A percentile compares a stretch with the other conserved stretches of the same genome.
Evolutionary conservation across 2,797 vertebrate genomes (phyloP).

Genomic region (Acipenser transmontanus): DNA sequence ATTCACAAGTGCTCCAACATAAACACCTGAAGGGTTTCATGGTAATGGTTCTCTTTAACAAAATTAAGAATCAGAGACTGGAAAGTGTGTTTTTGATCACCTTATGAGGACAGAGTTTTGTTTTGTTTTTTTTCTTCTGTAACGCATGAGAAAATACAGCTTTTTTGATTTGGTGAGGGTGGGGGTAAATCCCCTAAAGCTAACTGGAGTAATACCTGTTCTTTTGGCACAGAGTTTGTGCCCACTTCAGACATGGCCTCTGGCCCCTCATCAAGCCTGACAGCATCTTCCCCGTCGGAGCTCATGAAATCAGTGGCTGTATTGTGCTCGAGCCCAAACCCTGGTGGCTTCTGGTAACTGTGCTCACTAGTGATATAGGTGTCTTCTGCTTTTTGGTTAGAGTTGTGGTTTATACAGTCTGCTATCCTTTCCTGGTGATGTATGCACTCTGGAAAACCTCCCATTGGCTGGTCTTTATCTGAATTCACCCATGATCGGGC

Average conservation of each 20-base stretch:
- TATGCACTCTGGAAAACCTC: conserved; percentile 45
- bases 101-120: too few species aligned
- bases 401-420: conserved; percentile 48
- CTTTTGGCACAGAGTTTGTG: conserved; percentile 45
- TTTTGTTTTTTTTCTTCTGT: too few species aligned
- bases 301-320: conserved; percentile 38
- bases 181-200: too few species aligned
- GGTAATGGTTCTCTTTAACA: too few species aligned
- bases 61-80: too few species aligned
- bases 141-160: too few species aligned
- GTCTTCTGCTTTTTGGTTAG: conserved; percentile 42
- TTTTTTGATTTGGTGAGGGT: too few species aligned
- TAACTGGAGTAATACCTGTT: conserved; percentile 31
- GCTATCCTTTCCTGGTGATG: conserved; percentile 48
- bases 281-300: conserved; percentile 52
- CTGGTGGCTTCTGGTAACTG: conserved; percentile 79
- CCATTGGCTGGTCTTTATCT: conserved; percentile 55
- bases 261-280: conserved; percentile 54
- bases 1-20: too few species aligned
- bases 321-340: conserved; percentile 45
- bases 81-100: too few species aligned
- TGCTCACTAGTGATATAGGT: conserved; percentile 81
- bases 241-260: conserved; percentile 41
- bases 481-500: conserved; percentile 64
- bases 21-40: too few species aligned